Evolutionary conservation across 2,888 invertebrate species (phyloP), one percentile per base, ranked within the genome.

Genomic region (Eupithecia vulgata): DNA sequence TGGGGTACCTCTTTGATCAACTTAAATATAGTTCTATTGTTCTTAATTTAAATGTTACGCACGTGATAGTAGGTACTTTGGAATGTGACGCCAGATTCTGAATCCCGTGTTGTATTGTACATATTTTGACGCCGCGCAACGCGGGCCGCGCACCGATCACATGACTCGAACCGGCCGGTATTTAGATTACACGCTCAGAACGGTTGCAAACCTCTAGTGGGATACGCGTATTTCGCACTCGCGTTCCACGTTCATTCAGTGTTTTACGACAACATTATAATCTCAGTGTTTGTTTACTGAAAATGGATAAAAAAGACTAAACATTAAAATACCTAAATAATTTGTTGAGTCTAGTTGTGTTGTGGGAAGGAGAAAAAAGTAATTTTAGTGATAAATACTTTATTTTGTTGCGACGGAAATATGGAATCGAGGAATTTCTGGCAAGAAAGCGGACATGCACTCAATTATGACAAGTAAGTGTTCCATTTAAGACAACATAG

Each of bases 381-480:
- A 75, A 68, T 35, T 21, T 13, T 40, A 82, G 85, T 87, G 86
- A 79, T 74, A 81, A 87, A 87, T 87, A 84, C 82, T 79, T 85
- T 85, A 76, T 87, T 86, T 35, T 64, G n/a, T 34, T 61, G 88
- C 90, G 87, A 83, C 76, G 83, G 88, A 80, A 91, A 87, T 86
- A 94, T 94, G 94, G 94, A 94, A 88, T 89, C 90, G 73, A 88
- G 90, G 75, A 84, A 90, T 81, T 94, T 90, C 84, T 94, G 94
- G 94, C 92, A 93, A 79, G 94, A 93, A 80, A 93, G 90, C 83
- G 92, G 93, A 75, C 90, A 89, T 82, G 75, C 87, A 83, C 89
- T 89, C 72, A 94, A 94, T 83, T 93, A 91, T 87, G 92, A 93
- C 82, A 92, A 90, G 94, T 94, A 84, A 90, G 92, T 66, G 25